Evolutionary conservation across 2,888 invertebrate genomes (phyloP), one percentile per base, ranked within the genome.

Genomic region (Agelastica alni): DNA sequence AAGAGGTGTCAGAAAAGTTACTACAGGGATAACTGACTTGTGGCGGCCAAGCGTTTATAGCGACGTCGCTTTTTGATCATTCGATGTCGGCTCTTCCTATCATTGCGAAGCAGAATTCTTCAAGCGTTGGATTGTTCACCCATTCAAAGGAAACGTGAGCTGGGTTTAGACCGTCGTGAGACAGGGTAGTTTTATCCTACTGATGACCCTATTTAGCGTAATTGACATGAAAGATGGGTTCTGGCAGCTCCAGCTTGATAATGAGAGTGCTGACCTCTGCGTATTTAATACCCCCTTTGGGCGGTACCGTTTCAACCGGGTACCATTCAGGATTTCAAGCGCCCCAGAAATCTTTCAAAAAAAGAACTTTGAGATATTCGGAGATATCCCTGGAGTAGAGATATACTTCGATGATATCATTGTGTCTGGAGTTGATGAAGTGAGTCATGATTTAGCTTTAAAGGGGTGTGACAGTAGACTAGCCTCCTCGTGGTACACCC

Each of bases 251-350:
- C 28, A 26, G 16, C 18, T 41, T 36, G 12, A 48, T 20, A 18
- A 30, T 10, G 10, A 17, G 7, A 43, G 44, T 41, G 22, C 30
- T n/a, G 39, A 49, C 12, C 39, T 49, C 10, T 56, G 48, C 28
- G 56, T 56, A 2, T 68, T 66, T 52, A 62, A 53, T 36, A 63
- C 63, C 10, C 63, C 60, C 2, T 62, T 59, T 55, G 64, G 52
- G 3, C 12, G 28, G 5, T 55, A 45, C 13, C 20, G 17, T 7
- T 42, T 55, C 14, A 55, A 34, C 3, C 36, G 39, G 12, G 6
- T 54, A 17, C 48, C 32, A 7, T 51, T 53, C 31, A 37, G 51
- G 14, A 32, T 53, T 4, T 28, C 28, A 6, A 31, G 7, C 12
- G 36, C 32, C 4, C 51, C 55, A 22, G 42, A 56, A 17, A 28